Base-by-base conservation (phyloP, 2,888 invertebrate species). In the Neoscelio sp. region DNA sequence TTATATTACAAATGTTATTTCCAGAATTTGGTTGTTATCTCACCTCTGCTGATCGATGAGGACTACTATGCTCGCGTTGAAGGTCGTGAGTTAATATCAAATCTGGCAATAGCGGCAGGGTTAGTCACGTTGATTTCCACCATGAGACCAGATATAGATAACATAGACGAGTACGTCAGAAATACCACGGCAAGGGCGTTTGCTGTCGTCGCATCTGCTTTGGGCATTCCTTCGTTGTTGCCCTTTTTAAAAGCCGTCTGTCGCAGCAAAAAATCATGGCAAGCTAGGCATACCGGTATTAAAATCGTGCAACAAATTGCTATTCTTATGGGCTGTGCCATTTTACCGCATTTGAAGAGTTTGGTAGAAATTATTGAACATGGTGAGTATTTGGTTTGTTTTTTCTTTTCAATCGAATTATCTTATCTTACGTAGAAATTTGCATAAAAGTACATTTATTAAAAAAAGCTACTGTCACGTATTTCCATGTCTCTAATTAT, bases 251-350 rank as follows among this genome's bases (percentile, higher is more conserved):
- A 99, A 91, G 99, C 99, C 58, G 99, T 99, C 1, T 99, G 99
- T 90, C 95, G 98, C 85, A 98, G 98, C 82, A 99, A 99, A 92
- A 99, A 99, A 91, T 99, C 98, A 0, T 99, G 99, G 99, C 99
- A 99, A 91, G 99, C 96, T 1, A 92, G 96, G 10, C 99, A 99
- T 90, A 99, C 99, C 2, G 99, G 99, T 88, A 99, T 99, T 79
- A 99, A 99, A 92, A 99, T 99, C 88, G 99, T 99, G 0, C 99
- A 99, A 90, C 99, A 99, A 92, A 99, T 99, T 83, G 98, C 99
- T 44, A 99, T 99, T 88, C 92, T 99, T 20, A 99, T 99, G 99
- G 99, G 99, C 4, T 99, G 99, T 89, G 99, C 99, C 20, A 99
- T 99, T 85, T 92, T 99, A 82, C 99, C 99, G 0, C 99, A 99